Evolutionary conservation across 2,888 invertebrate species (phyloP).

Genomic region (Macrostomum cliftonense): DNA sequence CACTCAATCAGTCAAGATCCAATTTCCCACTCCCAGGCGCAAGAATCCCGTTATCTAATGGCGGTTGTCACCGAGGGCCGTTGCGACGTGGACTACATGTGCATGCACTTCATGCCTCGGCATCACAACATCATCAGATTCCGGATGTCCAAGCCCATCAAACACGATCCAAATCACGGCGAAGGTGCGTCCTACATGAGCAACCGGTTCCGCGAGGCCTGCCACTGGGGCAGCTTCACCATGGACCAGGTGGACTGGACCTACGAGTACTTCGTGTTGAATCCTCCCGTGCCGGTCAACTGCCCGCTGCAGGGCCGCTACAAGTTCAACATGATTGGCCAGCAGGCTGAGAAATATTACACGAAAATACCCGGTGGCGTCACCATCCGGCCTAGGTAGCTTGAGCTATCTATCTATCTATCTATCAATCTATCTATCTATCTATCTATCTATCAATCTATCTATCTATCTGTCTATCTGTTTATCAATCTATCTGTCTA

Average conservation of each 20-base stretch:
- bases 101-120: slow-evolving; percentile 81
- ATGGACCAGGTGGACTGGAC: slow-evolving; percentile 35
- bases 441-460: too few relatives aligned
- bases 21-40: slow-evolving; percentile 39
- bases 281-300: slow-evolving; percentile 61
- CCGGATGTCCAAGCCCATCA: slow-evolving; percentile 34
- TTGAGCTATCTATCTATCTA: too few relatives aligned
- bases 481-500: too few relatives aligned
- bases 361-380: slow-evolving; percentile 87
- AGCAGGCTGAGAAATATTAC: slow-evolving; percentile 46
- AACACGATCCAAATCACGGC: not conserved
- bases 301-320: slow-evolving; percentile 93
- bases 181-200: slow-evolving; percentile 20
- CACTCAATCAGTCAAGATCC: too few relatives aligned
- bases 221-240: slow-evolving; percentile 36
- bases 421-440: too few relatives aligned
- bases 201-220: slow-evolving; percentile 31
- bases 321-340: slow-evolving; percentile 56
- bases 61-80: slow-evolving; percentile 85
- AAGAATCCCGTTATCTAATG: slow-evolving; percentile 80
- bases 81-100: slow-evolving; percentile 87
- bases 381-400: slow-evolving; percentile 60
- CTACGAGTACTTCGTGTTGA: slow-evolving; percentile 25
- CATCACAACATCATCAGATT: slow-evolving; percentile 87
- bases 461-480: too few relatives aligned